A percentile compares a stretch with the other conserved stretches of the same genome.
Evolutionary conservation across 2,797 vertebrate genomes (phyloP).

Genomic region (Synaphobranchus kaupii): DNA sequence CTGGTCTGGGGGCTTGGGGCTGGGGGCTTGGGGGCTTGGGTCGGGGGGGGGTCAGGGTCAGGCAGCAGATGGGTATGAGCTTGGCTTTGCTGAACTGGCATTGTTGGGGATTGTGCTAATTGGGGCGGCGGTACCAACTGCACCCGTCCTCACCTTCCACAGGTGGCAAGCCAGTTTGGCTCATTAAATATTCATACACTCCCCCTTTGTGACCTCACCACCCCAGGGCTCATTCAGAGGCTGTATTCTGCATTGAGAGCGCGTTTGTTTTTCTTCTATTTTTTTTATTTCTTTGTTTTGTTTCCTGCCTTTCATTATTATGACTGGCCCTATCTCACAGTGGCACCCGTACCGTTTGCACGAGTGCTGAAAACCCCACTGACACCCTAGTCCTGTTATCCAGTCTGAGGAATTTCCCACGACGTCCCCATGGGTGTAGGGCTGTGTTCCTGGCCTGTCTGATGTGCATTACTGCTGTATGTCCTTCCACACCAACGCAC

Average conservation of each 20-base stretch:
- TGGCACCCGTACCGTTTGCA: background rate
- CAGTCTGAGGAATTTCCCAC: background rate
- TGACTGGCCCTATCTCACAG: conserved; percentile 5
- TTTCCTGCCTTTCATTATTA: conserved; percentile 23
- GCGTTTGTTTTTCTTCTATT: background rate
- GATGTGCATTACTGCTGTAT: background rate
- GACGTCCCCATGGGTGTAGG: background rate
- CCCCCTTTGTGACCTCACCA: background rate
- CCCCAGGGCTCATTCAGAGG: background rate
- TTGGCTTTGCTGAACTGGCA: conserved; percentile 11
- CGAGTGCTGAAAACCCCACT: background rate
- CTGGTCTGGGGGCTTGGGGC: conserved; percentile 5
- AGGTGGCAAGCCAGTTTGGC: background rate
- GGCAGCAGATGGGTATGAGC: background rate
- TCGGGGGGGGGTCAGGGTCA: too few species aligned
- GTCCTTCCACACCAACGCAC: background rate
- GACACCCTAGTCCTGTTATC: background rate
- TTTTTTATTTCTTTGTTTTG: conserved; percentile 3
- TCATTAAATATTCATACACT: conserved; percentile 27
- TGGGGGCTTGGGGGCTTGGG: background rate
- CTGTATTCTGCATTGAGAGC: background rate
- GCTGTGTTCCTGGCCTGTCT: background rate
- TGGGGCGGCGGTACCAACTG: conserved; percentile 1
- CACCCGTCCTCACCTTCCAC: background rate
- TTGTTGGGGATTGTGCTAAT: conserved; percentile 21